These are phyloP conservation scores for Erebia ligea DNA, from an alignment of 2,888 invertebrate species.

Conservation along the genomic window DNA sequence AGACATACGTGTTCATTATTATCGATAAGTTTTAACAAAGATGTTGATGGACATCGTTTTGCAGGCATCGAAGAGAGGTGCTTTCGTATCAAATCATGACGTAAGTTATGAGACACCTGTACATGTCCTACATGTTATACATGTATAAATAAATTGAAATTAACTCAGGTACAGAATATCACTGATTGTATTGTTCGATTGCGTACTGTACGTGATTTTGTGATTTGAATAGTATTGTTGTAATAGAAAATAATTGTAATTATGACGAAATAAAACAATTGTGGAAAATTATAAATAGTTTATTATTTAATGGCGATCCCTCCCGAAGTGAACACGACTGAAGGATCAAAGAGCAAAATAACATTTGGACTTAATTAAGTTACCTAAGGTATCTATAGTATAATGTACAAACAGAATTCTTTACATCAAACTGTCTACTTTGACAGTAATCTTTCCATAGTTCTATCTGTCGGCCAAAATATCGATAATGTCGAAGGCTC, in stretches of 20 bases:
- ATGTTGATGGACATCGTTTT: no score
- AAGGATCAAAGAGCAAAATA: conserved; percentile 19
- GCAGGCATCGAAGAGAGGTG: no score
- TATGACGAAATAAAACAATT: conserved; percentile 59
- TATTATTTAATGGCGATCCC: conserved; percentile 61
- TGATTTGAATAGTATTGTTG: conserved; percentile 26
- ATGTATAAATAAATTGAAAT: no score
- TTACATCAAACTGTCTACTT: neutral
- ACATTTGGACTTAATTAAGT: conserved; percentile 9
- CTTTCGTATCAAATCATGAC: no score
- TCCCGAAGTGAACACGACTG: conserved; percentile 51
- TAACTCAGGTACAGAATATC: no score
- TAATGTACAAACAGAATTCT: conserved; percentile 34
- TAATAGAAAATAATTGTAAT: conserved; percentile 10
- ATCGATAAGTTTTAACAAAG: no score
- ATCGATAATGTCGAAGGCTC: no score
- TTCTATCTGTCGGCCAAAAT: no score
- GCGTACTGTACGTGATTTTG: neutral
- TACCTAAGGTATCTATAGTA: conserved; percentile 35
- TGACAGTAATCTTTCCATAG: neutral
- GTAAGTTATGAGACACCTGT: no score
- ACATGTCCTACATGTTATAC: no score
- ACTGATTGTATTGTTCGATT: no score
- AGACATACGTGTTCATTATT: no score
- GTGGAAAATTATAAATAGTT: conserved; percentile 72